Percentiles rank a stretch among this genome's conserved stretches.
Evolutionary conservation across 2,797 vertebrate species (phyloP).

Genomic region (Hemibagrus guttatus): DNA sequence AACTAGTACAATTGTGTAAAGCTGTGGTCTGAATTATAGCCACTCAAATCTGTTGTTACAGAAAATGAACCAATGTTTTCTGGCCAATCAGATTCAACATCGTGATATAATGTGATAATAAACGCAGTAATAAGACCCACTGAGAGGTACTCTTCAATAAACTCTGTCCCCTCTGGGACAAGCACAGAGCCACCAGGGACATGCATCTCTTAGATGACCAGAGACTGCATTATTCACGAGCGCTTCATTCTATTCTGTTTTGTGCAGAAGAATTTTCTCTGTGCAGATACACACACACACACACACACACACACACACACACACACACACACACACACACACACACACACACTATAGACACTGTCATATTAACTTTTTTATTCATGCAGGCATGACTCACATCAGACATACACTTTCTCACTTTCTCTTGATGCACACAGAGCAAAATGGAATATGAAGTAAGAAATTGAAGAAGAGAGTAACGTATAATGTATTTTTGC

Average conservation of each 20-base stretch:
- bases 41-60: background rate
- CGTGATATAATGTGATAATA: slow-evolving; percentile 15
- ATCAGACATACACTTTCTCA: slow-evolving; percentile 9
- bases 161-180: background rate
- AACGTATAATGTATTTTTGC: slow-evolving; percentile 24
- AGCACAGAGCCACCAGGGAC: slow-evolving; percentile 13
- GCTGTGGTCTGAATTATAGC: background rate
- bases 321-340: background rate
- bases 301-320: background rate
- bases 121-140: slow-evolving; percentile 3
- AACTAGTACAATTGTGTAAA: background rate
- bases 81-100: background rate
- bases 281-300: background rate
- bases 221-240: background rate
- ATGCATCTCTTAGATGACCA: slow-evolving; percentile 36
- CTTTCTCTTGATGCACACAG: slow-evolving; percentile 6
- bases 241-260: slow-evolving; percentile 18
- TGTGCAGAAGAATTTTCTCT: background rate
- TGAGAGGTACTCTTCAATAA: slow-evolving; percentile 7
- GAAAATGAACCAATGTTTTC: background rate
- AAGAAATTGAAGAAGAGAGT: background rate
- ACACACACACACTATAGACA: background rate
- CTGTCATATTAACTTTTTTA: slow-evolving; percentile 8
- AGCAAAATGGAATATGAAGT: background rate
- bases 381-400: slow-evolving; percentile 16